Evolutionary conservation across 2,888 invertebrate genomes (phyloP).

Genomic region (Drosophila parthenogenetica): DNA sequence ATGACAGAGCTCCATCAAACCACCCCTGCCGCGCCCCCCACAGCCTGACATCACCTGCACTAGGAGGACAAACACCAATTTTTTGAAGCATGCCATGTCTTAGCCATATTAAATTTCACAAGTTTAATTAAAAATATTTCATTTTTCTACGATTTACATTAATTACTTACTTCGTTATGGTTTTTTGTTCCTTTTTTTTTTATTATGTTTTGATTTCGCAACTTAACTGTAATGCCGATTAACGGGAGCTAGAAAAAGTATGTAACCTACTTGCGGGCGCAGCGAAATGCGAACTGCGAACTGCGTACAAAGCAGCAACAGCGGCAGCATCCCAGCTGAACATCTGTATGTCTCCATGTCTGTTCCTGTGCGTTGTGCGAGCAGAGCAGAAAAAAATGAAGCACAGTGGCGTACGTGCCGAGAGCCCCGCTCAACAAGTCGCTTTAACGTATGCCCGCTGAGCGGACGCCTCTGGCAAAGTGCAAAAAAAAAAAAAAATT

Average conservation of each 20-base stretch:
- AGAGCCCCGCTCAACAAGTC: constrained; percentile 47
- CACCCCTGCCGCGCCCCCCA: not conserved
- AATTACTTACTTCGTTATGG: constrained; percentile 19
- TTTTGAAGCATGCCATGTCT: not conserved
- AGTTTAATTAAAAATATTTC: not conserved
- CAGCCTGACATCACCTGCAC: constrained; percentile 18
- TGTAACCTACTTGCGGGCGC: constrained; percentile 78
- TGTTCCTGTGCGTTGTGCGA: constrained; percentile 41
- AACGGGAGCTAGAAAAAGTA: constrained; percentile 58
- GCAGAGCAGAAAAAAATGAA: constrained; percentile 20
- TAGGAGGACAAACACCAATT: not conserved
- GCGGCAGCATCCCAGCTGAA: constrained; percentile 60
- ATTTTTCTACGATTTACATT: not conserved
- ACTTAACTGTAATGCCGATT: constrained; percentile 19
- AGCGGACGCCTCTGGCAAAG: constrained; percentile 22
- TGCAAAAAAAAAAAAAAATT: not conserved
- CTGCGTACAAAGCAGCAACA: constrained; percentile 50
- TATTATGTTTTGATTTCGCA: not conserved
- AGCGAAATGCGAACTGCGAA: constrained; percentile 55
- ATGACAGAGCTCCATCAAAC: constrained; percentile 18
- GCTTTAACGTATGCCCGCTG: constrained; percentile 7
- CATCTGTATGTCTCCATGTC: constrained; percentile 3
- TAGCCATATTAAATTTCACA: not conserved
- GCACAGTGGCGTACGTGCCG: constrained; percentile 40
- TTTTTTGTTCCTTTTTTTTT: constrained; percentile 1